phyloP scores from a whole-genome alignment of 2,113 vertebrate species.

The Gracilinanus agilis region DNA sequence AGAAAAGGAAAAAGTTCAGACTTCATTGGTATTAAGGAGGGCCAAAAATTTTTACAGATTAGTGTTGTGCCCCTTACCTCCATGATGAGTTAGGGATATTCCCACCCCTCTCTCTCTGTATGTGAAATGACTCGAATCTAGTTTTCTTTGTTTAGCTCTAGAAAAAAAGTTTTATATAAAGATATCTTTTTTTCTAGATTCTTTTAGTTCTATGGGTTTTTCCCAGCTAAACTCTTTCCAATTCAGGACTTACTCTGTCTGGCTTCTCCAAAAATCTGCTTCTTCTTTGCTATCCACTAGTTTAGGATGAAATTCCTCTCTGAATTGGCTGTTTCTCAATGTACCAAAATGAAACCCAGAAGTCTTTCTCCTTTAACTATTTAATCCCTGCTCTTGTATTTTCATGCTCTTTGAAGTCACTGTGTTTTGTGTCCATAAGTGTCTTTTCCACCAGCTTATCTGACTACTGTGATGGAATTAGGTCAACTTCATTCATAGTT shows the following conservation, averaged over 20 bases:
- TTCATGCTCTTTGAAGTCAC: background rate
- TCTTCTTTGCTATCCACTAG: background rate
- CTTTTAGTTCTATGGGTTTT: background rate
- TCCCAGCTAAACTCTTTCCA: background rate
- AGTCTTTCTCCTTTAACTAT: background rate
- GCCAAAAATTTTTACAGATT: too few relatives aligned
- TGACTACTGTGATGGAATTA: too few relatives aligned
- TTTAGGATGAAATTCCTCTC: background rate
- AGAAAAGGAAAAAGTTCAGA: too few relatives aligned
- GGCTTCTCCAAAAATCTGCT: background rate
- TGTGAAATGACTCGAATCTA: background rate
- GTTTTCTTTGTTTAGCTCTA: background rate
- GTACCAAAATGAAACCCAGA: background rate
- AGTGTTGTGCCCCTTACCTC: too few relatives aligned
- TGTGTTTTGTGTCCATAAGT: background rate
- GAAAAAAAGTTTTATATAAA: background rate
- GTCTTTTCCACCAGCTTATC: background rate
- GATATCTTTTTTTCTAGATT: background rate
- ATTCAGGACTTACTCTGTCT: background rate
- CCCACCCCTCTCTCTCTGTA: too few relatives aligned
- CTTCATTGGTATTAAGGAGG: too few relatives aligned
- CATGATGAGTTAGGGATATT: too few relatives aligned
- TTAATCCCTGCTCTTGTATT: background rate
- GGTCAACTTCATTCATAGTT: too few relatives aligned
- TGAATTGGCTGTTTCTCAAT: background rate